Evolutionary conservation across 2,888 invertebrate genomes (phyloP), one percentile per base, ranked within the genome.

Genomic region (Smittia sp.): DNA sequence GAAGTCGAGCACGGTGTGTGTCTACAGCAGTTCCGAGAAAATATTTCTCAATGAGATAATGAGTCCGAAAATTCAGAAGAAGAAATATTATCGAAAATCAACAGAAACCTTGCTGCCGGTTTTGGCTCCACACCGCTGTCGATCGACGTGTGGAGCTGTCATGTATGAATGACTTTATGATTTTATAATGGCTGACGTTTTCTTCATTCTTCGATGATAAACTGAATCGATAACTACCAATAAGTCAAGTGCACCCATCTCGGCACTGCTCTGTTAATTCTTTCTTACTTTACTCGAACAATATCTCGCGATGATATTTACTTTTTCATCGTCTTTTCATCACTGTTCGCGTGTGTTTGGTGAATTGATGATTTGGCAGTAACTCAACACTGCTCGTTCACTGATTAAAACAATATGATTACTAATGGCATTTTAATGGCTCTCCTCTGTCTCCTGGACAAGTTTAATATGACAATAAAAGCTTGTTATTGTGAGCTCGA

Each of bases 181-280:
- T n/a, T 32, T 46, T 46, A 46, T 46, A 46, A 46, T 46, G 46
- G 46, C 32, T 46, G 46, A 58, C 6, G 9, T 22, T 58, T 20
- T 58, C 18, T 58, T 58, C 22, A 20, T 18, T 58, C 20, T 58
- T 54, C 1, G 13, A 32, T 54, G 69, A 24, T 41, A 27, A 27
- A 63, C 25, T 63, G 63, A 24, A 69, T 41, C 41, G 41, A 54
- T 69, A 69, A 69, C 54, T 69, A 69, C 27, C 69, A 69, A 27
- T 52, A 69, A 69, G 15, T 69, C 54, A 69, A 69, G 32, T 20
- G n/a, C 15, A 6, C 11, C 25, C 7, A n/a, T 62, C 22, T 20
- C 13, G 11, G 18, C 20, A 20, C 52, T 6, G 13, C 27, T 46
- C 25, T 69, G 67, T 54, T 20, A 32, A 27, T 54, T 58, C 22